These are phyloP conservation scores for Ophion ellenae DNA, from an alignment of 2,888 invertebrate species.

Conservation along the genomic window DNA sequence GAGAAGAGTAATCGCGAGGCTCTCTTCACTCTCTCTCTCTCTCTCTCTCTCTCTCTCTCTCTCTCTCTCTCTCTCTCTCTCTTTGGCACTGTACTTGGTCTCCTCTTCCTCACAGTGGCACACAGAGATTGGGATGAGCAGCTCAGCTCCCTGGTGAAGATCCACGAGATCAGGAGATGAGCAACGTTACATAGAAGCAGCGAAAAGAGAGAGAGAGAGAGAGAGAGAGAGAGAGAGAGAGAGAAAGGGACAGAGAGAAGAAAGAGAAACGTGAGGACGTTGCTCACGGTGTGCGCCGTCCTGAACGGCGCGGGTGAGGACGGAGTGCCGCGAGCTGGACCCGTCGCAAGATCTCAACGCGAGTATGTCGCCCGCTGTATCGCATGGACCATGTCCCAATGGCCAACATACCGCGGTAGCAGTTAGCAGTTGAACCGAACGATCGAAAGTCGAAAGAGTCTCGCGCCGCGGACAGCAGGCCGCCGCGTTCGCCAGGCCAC, in stretches of 20 bases:
- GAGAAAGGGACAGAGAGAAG: slow-evolving; percentile 13
- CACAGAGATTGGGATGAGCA: slow-evolving; percentile 56
- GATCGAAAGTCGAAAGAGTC: slow-evolving; percentile 39
- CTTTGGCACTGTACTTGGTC: slow-evolving; percentile 32
- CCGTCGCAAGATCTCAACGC: slow-evolving; percentile 44
- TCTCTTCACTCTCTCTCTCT: slow-evolving; percentile 6
- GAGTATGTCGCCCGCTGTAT: slow-evolving; percentile 25
- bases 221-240: slow-evolving; percentile 17
- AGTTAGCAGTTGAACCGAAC: slow-evolving; percentile 24
- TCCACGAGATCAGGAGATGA: slow-evolving; percentile 61
- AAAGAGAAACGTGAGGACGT: slow-evolving; percentile 27
- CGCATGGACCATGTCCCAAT: slow-evolving; percentile 20
- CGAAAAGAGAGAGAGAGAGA: slow-evolving; percentile 22
- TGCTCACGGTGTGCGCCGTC: slow-evolving; percentile 43
- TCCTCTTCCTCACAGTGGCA: slow-evolving; percentile 37
- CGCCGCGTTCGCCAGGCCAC: slow-evolving; percentile 47
- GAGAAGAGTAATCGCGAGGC: neutral
- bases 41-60: slow-evolving; percentile 18
- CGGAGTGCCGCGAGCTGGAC: slow-evolving; percentile 48
- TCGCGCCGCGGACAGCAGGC: slow-evolving; percentile 47
- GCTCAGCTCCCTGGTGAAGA: slow-evolving; percentile 57
- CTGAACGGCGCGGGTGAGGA: slow-evolving; percentile 59
- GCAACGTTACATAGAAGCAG: slow-evolving; percentile 30
- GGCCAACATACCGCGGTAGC: slow-evolving; percentile 14
- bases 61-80: slow-evolving; percentile 10